Percentiles rank a stretch among this genome's conserved stretches.
Conservation (phyloP, 2,888 invertebrate species). For the Hyppa rectilinea region DNA sequence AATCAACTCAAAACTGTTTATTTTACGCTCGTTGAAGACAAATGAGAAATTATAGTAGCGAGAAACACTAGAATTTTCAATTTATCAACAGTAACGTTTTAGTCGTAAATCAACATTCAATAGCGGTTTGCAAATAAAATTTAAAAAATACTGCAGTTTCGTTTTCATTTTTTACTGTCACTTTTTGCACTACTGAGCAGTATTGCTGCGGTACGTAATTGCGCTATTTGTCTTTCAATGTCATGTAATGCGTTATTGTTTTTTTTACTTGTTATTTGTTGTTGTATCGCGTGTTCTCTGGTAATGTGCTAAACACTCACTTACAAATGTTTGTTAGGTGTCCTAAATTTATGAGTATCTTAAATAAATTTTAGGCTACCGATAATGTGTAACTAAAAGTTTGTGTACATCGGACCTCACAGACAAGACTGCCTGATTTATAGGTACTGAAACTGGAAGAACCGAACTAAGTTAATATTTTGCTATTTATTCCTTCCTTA, state of each 20-base stretch:
- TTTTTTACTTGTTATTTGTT: slow-evolving; percentile 66
- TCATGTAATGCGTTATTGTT: slow-evolving; percentile 67
- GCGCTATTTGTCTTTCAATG: slow-evolving; percentile 70
- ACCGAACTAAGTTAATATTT: not conserved
- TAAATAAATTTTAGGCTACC: slow-evolving; percentile 8
- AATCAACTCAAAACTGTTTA: slow-evolving; percentile 17
- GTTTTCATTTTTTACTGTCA: slow-evolving; percentile 60
- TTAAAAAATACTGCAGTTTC: slow-evolving; percentile 52
- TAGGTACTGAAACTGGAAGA: not conserved
- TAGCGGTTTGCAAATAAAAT: slow-evolving; percentile 57
- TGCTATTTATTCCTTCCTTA: not conserved
- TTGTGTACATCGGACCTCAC: slow-evolving; percentile 1
- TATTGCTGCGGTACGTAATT: slow-evolving; percentile 65
- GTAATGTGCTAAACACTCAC: slow-evolving; percentile 66
- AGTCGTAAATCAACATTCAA: slow-evolving; percentile 55
- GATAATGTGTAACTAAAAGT: not conserved
- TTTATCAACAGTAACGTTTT: slow-evolving; percentile 50
- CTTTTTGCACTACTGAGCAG: slow-evolving; percentile 55
- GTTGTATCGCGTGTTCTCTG: slow-evolving; percentile 68
- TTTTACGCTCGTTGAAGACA: slow-evolving; percentile 20
- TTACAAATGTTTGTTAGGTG: slow-evolving; percentile 60
- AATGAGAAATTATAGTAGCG: slow-evolving; percentile 38
- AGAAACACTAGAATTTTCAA: slow-evolving; percentile 50
- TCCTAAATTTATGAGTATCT: slow-evolving; percentile 27
- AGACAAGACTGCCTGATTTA: slow-evolving; percentile 8